Conservation (phyloP, 2,797 vertebrate species). For the Poecilia picta region DNA sequence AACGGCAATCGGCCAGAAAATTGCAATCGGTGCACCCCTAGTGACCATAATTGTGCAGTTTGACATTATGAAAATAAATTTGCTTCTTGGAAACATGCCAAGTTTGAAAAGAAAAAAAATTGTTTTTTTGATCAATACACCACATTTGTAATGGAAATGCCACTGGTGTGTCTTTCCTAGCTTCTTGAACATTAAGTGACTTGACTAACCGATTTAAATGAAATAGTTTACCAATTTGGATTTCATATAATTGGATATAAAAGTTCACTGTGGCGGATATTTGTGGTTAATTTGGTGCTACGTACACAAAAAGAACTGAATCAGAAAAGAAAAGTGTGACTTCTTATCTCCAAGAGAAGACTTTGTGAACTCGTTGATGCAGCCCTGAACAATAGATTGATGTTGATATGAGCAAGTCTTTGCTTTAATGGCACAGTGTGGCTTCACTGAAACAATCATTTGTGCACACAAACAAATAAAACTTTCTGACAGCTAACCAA, state of each 20-base stretch:
- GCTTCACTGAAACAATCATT: constrained; percentile 14
- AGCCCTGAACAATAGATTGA: constrained; percentile 7
- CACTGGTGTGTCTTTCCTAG: no score
- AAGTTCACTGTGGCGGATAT: neutral
- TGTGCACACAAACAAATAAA: constrained; percentile 13
- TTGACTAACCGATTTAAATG: neutral
- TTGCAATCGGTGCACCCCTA: no score
- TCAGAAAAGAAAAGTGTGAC: neutral
- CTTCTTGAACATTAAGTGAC: neutral
- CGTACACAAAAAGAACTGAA: neutral
- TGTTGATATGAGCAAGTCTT: constrained; percentile 11
- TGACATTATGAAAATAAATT: no score
- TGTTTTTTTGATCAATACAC: no score
- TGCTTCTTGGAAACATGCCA: no score
- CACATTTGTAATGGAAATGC: no score
- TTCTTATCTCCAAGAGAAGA: neutral
- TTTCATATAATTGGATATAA: neutral
- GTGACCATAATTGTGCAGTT: no score
- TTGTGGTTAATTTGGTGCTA: neutral
- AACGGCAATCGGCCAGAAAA: no score
- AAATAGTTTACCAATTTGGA: neutral
- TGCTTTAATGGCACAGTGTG: constrained; percentile 26
- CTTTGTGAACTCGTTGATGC: constrained; percentile 11
- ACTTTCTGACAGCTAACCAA: constrained; percentile 37
- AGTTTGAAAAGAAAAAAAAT: no score